Percentiles rank a stretch among this genome's conserved stretches.
phyloP scores from a whole-genome alignment of 2,797 vertebrate genomes.

The Pseudocheirus occidentalis region DNA sequence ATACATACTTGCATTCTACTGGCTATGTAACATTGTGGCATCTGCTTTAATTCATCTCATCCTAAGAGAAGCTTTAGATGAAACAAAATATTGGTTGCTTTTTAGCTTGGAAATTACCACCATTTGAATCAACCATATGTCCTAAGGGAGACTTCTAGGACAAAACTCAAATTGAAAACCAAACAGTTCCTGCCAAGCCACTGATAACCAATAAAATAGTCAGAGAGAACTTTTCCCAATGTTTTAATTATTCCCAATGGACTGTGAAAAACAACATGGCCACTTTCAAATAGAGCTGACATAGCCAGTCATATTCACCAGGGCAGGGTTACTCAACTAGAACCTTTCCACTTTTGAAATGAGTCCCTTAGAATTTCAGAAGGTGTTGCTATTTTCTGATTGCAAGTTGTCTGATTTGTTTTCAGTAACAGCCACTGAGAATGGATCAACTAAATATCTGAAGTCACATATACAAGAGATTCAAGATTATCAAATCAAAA shows the following conservation, averaged over 20 bases:
- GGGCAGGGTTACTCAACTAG: neutral
- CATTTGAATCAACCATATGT: conserved; percentile 38
- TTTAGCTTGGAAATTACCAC: conserved; percentile 33
- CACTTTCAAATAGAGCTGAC: conserved; percentile 5
- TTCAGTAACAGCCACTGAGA: neutral
- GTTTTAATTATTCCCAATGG: conserved; percentile 3
- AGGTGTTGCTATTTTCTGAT: conserved; percentile 9
- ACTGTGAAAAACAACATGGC: neutral
- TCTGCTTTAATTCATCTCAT: neutral
- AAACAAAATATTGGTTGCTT: conserved; percentile 34
- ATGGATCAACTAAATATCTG: neutral
- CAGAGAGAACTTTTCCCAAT: conserved; percentile 28
- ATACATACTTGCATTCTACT: conserved; percentile 25
- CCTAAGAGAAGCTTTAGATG: conserved; percentile 30
- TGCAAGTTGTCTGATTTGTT: neutral
- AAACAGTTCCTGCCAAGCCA: conserved; percentile 38
- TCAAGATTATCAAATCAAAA: conserved; percentile 8
- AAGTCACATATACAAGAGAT: neutral
- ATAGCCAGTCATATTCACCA: neutral
- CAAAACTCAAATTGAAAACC: conserved; percentile 35
- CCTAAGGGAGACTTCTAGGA: conserved; percentile 55
- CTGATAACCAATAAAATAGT: conserved; percentile 42
- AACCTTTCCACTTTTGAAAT: conserved; percentile 22
- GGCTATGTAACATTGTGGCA: conserved; percentile 11
- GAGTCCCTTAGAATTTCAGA: conserved; percentile 47